Evolutionary conservation across 2,113 vertebrate species (phyloP).

Genomic region (Semnornis frantzii): DNA sequence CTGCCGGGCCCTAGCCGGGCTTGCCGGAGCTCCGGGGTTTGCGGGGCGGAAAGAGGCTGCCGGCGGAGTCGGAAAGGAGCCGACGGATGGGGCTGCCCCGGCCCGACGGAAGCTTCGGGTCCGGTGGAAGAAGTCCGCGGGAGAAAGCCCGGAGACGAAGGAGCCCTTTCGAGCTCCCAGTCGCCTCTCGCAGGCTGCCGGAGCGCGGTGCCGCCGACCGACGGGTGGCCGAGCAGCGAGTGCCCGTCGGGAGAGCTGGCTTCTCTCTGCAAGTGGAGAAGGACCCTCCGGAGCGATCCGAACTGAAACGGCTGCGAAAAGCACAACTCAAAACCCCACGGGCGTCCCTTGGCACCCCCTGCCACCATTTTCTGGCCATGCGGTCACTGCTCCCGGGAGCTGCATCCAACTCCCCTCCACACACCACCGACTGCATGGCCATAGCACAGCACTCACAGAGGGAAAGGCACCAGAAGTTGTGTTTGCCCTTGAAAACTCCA

Average conservation of each 20-base stretch:
- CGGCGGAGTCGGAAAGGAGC: background rate
- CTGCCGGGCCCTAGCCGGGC: background rate
- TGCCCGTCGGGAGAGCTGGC: background rate
- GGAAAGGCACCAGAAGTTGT: background rate
- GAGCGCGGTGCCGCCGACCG: background rate
- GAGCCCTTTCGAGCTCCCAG: background rate
- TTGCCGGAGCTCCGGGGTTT: background rate
- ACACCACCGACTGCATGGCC: background rate
- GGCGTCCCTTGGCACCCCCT: background rate
- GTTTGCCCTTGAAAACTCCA: background rate
- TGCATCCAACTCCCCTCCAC: background rate
- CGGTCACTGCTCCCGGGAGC: no score
- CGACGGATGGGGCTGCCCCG: background rate
- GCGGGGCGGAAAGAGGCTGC: background rate
- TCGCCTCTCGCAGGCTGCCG: background rate
- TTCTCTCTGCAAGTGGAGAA: background rate
- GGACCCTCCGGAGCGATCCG: background rate
- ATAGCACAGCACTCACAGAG: rapidly evolving
- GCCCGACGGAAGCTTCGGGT: background rate
- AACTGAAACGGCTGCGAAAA: background rate
- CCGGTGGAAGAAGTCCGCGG: background rate
- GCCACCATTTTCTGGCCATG: rapidly evolving
- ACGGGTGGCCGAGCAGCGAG: background rate
- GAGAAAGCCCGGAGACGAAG: background rate
- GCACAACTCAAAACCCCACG: background rate